Evolutionary conservation across 2,113 vertebrate species (phyloP), one percentile per base, ranked within the genome.

Genomic region (Cyrtonyx montezumae): DNA sequence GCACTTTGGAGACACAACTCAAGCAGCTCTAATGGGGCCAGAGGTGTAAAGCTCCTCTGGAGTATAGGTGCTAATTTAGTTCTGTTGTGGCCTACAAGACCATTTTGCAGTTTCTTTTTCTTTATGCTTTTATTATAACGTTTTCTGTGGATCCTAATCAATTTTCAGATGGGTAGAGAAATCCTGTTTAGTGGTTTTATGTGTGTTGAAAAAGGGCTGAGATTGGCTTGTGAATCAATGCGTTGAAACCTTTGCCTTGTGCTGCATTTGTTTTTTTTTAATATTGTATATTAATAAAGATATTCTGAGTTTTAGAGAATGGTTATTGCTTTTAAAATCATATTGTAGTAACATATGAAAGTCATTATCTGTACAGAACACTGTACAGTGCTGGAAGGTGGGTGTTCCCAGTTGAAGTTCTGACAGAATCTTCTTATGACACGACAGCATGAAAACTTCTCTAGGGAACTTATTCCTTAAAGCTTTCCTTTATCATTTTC

Each of bases 351-450:
- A 20, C 26, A 36, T 2, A 1, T 40, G 42, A 62, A 63, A 18
- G 19, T 84, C 12, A 2, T 77, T 81, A 25, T 42, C 23, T 0
- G n/a, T n/a, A 0, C 8, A 43, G 46, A 63, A 19, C 12, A 18
- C 25, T 67, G 14, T 45, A 34, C 18, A 3, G 12, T 69, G 28
- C 25, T 55, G 40, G 56, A 63, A 69, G 32, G 34, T 18, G 16
- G n/a, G n/a, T 49, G 61, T n/a, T 89, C 42, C 8, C 28, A 56
- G 51, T 1, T 75, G 74, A 58, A 87, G 16, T 58, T 82, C 19
- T 8, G 32, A 53, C 32, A 42, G 8, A 16, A n/a, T 69, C 45
- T 70, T 78, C 36, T 49, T 84, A 40, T 56, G 17, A 48, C 9
- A 8, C 43, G 12, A 28, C 11, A 45, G 53, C 11, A 76, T 68